Conservation (phyloP, 2,113 vertebrate genomes). For the Lagopus muta region DNA sequence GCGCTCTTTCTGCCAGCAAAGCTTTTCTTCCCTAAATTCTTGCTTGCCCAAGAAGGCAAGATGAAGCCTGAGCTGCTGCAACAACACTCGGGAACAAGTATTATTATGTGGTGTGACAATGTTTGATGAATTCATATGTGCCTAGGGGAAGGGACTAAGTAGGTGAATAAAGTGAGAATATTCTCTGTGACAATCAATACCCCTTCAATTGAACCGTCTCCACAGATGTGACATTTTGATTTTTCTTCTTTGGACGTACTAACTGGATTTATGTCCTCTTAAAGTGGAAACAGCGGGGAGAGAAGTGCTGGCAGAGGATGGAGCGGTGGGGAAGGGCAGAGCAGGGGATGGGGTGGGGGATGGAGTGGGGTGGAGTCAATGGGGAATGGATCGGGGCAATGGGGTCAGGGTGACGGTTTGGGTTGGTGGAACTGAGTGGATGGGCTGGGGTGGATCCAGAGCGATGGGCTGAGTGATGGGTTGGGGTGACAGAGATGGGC, state of each 20-base stretch:
- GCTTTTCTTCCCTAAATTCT: constrained; percentile 26
- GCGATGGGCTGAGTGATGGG: too few species aligned
- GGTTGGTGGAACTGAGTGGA: too few species aligned
- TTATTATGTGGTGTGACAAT: constrained; percentile 75
- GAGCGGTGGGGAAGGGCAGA: rapidly evolving
- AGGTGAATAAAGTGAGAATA: constrained; percentile 79
- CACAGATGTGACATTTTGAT: constrained; percentile 80
- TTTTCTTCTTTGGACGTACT: constrained; percentile 63
- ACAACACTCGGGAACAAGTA: constrained; percentile 21
- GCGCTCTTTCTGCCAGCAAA: neutral
- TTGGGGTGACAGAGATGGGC: too few species aligned
- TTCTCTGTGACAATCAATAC: constrained; percentile 82
- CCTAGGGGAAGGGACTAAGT: constrained; percentile 78
- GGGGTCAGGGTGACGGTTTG: neutral
- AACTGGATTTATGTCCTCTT: constrained; percentile 62
- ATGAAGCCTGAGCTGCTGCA: neutral
- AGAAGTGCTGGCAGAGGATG: neutral
- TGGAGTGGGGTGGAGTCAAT: too few species aligned
- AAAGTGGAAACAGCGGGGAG: neutral
- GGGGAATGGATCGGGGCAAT: neutral
- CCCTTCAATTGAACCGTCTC: constrained; percentile 75
- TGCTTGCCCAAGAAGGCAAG: neutral
- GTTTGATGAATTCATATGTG: constrained; percentile 76
- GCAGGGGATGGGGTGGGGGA: neutral
- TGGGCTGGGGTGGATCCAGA: neutral